These are phyloP conservation scores for Palaemon carinicauda DNA, from an alignment of 1,140 invertebrate genomes.

Conservation along the genomic window DNA sequence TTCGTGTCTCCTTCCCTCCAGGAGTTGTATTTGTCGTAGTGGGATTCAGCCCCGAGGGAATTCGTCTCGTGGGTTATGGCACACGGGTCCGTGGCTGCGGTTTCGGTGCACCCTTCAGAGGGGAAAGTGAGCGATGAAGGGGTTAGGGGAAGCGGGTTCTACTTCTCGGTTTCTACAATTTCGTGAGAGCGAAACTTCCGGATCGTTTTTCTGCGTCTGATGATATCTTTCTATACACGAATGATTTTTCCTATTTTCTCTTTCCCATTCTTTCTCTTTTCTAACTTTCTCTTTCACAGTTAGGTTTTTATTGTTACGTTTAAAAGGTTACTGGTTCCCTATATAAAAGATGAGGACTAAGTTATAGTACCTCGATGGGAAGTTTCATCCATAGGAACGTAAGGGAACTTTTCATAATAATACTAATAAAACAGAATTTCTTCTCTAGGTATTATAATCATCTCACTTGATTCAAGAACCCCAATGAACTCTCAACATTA, in stretches of 20 bases:
- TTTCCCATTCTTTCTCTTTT: slow-evolving; percentile 68
- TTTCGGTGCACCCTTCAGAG: not conserved
- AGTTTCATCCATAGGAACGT: too few relatives aligned
- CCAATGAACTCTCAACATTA: too few relatives aligned
- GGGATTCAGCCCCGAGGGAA: slow-evolving; percentile 53
- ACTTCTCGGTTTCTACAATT: not conserved
- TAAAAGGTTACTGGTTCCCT: not conserved
- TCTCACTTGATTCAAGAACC: too few relatives aligned
- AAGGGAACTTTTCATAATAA: too few relatives aligned
- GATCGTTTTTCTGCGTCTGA: not conserved
- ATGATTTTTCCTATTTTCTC: not conserved
- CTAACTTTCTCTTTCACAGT: slow-evolving; percentile 88
- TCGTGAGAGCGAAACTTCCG: not conserved
- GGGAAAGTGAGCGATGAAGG: not conserved
- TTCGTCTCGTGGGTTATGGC: slow-evolving; percentile 64
- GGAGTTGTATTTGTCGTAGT: slow-evolving; percentile 64
- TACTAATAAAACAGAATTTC: too few relatives aligned
- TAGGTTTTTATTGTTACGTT: slow-evolving; percentile 88
- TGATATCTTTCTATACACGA: not conserved
- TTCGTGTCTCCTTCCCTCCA: slow-evolving; percentile 65
- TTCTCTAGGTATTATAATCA: too few relatives aligned
- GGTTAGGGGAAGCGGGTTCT: not conserved
- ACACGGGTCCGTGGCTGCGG: slow-evolving; percentile 60
- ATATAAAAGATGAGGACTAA: too few relatives aligned
- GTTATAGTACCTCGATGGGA: too few relatives aligned